Evolutionary conservation across 2,113 vertebrate genomes (phyloP), one percentile per base, ranked within the genome.

Genomic region (Poeciliopsis turrubarensis): DNA sequence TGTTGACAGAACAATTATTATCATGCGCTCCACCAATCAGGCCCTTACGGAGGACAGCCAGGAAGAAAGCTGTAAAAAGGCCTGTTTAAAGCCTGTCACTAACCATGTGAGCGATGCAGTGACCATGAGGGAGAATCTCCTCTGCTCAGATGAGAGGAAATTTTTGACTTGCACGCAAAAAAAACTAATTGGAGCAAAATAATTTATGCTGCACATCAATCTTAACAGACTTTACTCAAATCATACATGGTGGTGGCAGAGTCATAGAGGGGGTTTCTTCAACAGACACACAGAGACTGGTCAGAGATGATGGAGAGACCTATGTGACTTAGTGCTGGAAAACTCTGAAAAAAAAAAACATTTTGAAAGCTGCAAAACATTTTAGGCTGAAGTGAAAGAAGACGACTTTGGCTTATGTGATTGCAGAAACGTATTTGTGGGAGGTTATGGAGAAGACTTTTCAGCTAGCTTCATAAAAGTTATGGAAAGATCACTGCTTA

Each of bases 361-460:
- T 41, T 41, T 41, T 41, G 39, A 15, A 41, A 14, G 39, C 39
- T 41, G 14, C 13, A 41, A 41, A 41, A 68, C 70, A 77, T 62
- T 76, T 71, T 66, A 65, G 64, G 69, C 71, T n/a, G n/a, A 73
- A 41, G 26, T 64, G 29, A 41, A 41, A 41, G 39, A 14, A 41
- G 39, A 41, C 39, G 14, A 41, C 3, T 34, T 34, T 41, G 39
- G 39, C 39, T 41, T 15, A 14, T 41, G 39, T 15, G 39, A 41
- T 41, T 41, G 39, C 14, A 41, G 39, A 41, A 13, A 41, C 39
- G 0, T 41, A 14, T 41, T 41, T 15, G 14, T 13, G 14, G 14
- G 39, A 41, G 39, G 39, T 41, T 14, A 41, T 41, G 39, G 39
- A 41, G 39, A 14, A 41, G 39, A 4, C 4, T 41, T 41, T 41